Evolutionary conservation across 2,888 invertebrate species (phyloP), one percentile per base, ranked within the genome.

Genomic region (Xanthia icteritia): DNA sequence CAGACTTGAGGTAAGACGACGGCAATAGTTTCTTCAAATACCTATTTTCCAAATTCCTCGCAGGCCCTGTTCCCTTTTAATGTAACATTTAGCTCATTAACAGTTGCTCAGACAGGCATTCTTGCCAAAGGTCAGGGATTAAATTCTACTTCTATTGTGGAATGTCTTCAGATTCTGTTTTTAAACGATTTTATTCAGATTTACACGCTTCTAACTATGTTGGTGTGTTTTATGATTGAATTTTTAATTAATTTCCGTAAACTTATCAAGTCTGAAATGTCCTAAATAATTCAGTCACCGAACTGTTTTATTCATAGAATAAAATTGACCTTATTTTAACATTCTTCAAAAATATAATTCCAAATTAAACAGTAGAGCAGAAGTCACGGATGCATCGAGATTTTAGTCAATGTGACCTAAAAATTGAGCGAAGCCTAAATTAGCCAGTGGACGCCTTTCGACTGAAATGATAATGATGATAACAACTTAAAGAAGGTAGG

Each of bases 81-180:
- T 64, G 31, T 74, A 66, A 27, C 20, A 42, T 70, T 68, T 51
- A 58, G 20, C 51, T 58, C 67, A 76, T 58, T 77, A 82, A 20
- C 48, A 56, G n/a, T 60, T 77, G 17, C 9, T 27, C 0, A 36
- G 45, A 65, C 23, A 27, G 0, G 27, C 42, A 69, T 80, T 67
- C 61, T 82, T 67, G 17, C 1, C 1, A 66, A 82, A 82, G 56
- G 31, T 76, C 76, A 63, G 45, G 76, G 36, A 8, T 74, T 66
- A 27, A 27, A 78, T 73, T 65, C 58, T 60, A 20, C 9, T 60
- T 23, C 8, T 42, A 31, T 23, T 31, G 5, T 27, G 36, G 36
- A 64, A 76, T 76, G 36, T 39, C 17, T n/a, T 65, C 36, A 39
- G 23, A 4, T 17, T 60, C 31, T 17, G 15, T 31, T 58, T 60